Evolutionary conservation across 1,140 invertebrate species (phyloP), one percentile per base, ranked within the genome.

Genomic region (Papilio helenus): DNA sequence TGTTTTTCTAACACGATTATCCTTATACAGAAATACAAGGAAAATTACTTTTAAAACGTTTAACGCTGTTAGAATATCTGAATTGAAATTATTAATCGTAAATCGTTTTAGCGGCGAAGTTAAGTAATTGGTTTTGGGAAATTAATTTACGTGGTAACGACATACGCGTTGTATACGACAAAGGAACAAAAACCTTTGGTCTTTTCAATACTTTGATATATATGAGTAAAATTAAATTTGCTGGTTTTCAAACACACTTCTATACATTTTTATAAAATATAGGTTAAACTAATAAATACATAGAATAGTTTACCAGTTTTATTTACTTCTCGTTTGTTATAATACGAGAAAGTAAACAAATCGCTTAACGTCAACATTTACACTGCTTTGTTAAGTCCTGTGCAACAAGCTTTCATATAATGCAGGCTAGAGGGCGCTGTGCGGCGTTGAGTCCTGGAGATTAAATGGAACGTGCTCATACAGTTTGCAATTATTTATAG

Each of bases 121-220:
- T 61, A 61, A 61, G 58, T 61, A 61, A 61, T 61, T 61, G 58
- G 20, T 61, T 61, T 61, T 12, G 9, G 9, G 58, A 61, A 61
- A 61, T 61, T 61, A 61, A 26, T 61, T 61, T 61, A 26, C 58
- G 16, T 61, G 58, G 23, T 26, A 26, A 61, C 23, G 58, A 26
- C 58, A 26, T 61, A 26, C 10, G 14, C 23, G 12, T 61, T 26
- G 23, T 26, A 61, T 61, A 14, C 12, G 23, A 26, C 20, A 61
- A 61, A 61, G 26, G 58, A 26, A 61, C 58, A 61, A 61, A 61
- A 14, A 61, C 10, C 10, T 61, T 20, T n/a, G 55, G 55, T 58
- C 7, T 23, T 26, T 61, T 61, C 58, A 61, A 61, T 61, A 14
- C 58, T 61, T 29, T 61, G 8, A 0, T 61, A 3, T 26, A 1